Evolutionary conservation across 2,888 invertebrate species (phyloP).

Genomic region (Pyrrhia umbra): DNA sequence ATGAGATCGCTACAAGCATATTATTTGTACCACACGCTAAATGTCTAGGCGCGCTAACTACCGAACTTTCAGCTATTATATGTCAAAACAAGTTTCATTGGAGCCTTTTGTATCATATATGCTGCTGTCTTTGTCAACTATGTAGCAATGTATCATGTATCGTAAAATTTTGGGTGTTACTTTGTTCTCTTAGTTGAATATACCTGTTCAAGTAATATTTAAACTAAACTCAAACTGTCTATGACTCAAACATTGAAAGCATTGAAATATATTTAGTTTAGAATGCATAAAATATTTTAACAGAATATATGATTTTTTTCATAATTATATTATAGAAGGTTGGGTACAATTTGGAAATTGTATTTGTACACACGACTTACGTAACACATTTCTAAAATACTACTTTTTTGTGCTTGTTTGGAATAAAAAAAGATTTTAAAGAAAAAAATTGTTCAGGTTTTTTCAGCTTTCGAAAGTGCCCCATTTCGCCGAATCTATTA

Average conservation of each 20-base stretch:
- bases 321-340: too few relatives aligned
- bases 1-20: conserved; percentile 21
- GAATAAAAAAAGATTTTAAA: neutral
- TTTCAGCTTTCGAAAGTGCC: neutral
- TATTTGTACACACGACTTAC: too few relatives aligned
- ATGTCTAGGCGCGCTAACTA: conserved; percentile 80
- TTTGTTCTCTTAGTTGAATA: too few relatives aligned
- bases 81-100: conserved; percentile 81
- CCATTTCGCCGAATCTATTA: neutral
- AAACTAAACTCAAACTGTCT: too few relatives aligned
- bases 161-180: too few relatives aligned
- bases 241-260: too few relatives aligned
- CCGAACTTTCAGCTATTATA: conserved; percentile 83
- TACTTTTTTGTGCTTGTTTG: neutral
- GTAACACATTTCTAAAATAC: too few relatives aligned
- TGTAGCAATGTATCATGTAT: conserved; percentile 37
- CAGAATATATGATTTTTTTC: too few relatives aligned
- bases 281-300: too few relatives aligned
- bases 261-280: too few relatives aligned
- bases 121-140: conserved; percentile 58
- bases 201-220: too few relatives aligned
- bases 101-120: conserved; percentile 73
- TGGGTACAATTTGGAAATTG: too few relatives aligned
- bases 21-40: conserved; percentile 59
- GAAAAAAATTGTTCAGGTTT: neutral